Base-by-base conservation (phyloP, 1,140 invertebrate species). In the Homarus americanus region DNA sequence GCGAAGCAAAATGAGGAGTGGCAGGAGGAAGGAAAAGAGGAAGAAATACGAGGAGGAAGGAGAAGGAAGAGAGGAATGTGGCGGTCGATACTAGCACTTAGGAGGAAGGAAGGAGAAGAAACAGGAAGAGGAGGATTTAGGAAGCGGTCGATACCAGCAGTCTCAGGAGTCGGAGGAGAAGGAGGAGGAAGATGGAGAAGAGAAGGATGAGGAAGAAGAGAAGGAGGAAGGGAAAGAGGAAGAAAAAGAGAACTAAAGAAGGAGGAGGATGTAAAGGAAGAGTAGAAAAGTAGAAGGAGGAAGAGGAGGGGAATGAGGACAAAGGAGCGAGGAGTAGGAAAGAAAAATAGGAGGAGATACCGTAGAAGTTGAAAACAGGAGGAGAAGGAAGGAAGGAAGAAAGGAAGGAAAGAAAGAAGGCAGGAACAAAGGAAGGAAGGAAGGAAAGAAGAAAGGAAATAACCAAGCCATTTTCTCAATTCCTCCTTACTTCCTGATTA, bases 221-320 rank as follows among this genome's bases (percentile, higher is more conserved):
- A 80, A 28, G 44, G 17, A 49, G 5, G 41, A 24, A 80, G 40
- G 41, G 24, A 49, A n/a, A 80, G 78, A 49, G 38, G 44, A 24
- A 44, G 41, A 49, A 40, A 28, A 40, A 41, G 2, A 49, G 41
- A 49, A 40, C 40, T 17, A 49, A 24, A 80, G 40, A 80, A 40
- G 40, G 40, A 80, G 78, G 41, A 40, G 41, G 40, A 80, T 36
- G 44, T 12, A 80, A 40, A 80, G 78, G 41, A 40, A 80, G 41
- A 82, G 80, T 34, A 58, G 44, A 36, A 32, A 58, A 34, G 44
- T 4, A 49, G 44, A 7, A 49, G 44, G 15, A 49, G 44, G 15
- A 49, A 7, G 44, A 49, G 44, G 15, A 49, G 15, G 5, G 44
- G 44, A 49, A 49, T 49, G 44, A 7, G 4, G 5, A 12, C 5